Base-by-base conservation (phyloP, 2,888 invertebrate genomes). In the Drosophila barbarae region DNA sequence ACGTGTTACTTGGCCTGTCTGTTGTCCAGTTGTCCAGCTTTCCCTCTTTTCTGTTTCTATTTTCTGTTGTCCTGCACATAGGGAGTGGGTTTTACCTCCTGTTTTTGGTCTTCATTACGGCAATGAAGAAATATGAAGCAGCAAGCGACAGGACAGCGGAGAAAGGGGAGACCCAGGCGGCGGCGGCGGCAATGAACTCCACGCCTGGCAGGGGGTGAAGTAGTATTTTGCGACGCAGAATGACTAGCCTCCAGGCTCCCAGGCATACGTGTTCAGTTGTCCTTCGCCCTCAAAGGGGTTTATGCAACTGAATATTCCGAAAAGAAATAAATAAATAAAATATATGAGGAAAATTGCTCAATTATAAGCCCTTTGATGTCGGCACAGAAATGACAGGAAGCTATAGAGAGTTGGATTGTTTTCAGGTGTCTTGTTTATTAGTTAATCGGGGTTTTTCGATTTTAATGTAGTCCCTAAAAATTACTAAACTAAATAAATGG, bases 111-210 rank as follows among this genome's bases (percentile, higher is more conserved):
- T 72, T 57, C 66, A 51, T 49, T 59, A 71, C 54, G 47, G 58
- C 66, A 76, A 76, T 78, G 74, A 78, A 78, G 74, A 76, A 76
- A 76, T 73, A 78, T 76, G 73, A 73, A 61, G 61, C 53, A 46
- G 26, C 58, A 57, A 68, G 59, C 9, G 68, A 53, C 58, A 67
- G 51, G 55, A 1, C 26, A 26, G 23, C 60, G 9, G 15, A 3
- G 12, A 21, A 42, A 36, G 28, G 61, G 60, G 58, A 15, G 3
- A 10, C 5, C 13, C 23, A 23, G n/a, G 28, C n/a, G n/a, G 12
- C 23, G 21, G 53, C 15, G 15, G 54, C 13, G 21, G 54, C 72
- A 76, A 76, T 49, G 65, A 74, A 74, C 74, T 61, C 54, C 15
- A 39, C 9, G 30, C 28, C n/a, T 13, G 36, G 54, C 26, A 57